A percentile compares a stretch with the other conserved stretches of the same genome.
phyloP scores from a whole-genome alignment of 2,888 invertebrate species.

The Druceiella hillmani region DNA sequence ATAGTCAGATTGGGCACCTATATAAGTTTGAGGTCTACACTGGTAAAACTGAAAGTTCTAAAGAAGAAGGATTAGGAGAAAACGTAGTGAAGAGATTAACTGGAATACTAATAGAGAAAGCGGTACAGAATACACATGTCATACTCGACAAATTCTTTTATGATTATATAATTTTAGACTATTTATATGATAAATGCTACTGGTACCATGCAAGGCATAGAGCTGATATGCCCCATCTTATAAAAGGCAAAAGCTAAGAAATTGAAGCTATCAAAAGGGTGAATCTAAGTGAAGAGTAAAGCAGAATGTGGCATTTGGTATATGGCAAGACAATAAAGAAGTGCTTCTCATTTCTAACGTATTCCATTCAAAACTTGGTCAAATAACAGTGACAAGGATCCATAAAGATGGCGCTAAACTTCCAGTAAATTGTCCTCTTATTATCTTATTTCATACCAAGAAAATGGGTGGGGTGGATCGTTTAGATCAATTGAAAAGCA shows the following conservation, averaged over 20 bases:
- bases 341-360: conserved; percentile 23
- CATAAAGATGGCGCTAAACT: neutral
- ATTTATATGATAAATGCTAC: neutral
- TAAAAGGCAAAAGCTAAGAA: conserved; percentile 3
- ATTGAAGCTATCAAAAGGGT: conserved; percentile 18
- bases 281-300: conserved; percentile 23
- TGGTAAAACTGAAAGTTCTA: too few species aligned
- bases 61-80: too few species aligned
- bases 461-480: too few species aligned
- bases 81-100: too few species aligned
- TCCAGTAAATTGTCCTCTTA: conserved; percentile 1
- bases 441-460: too few species aligned
- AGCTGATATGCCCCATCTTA: conserved; percentile 2
- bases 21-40: too few species aligned
- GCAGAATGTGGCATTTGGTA: conserved; percentile 20
- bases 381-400: too few species aligned
- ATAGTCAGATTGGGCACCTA: too few species aligned
- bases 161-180: conserved; percentile 3
- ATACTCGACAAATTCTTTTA: conserved; percentile 1
- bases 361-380: conserved; percentile 23
- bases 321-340: conserved; percentile 24
- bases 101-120: too few species aligned
- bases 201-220: conserved; percentile 3
- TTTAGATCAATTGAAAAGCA: conserved; percentile 2
- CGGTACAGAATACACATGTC: too few species aligned